Evolutionary conservation across 1,140 invertebrate genomes (phyloP), one percentile per base, ranked within the genome.

Genomic region (Eciton burchellii): DNA sequence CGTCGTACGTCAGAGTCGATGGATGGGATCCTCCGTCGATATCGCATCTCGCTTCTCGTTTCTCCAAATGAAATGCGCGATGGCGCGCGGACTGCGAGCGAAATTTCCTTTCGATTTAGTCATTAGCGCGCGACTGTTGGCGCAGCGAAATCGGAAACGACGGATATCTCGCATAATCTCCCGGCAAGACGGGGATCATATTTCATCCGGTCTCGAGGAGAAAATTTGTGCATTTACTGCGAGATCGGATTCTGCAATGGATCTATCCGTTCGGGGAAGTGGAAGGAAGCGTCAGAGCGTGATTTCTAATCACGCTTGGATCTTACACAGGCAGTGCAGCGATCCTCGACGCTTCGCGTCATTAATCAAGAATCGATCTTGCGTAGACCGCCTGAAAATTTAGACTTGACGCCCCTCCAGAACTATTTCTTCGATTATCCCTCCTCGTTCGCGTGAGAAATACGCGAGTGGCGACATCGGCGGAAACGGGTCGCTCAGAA

Each of bases 1-100:
- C 72, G 60, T 74, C 47, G 54, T 56, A 76, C 47, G 26, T 76
- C 73, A 76, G 73, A 65, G 59, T 59, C 73, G 52, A 79, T 79
- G 74, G 74, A 79, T 79, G 35, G 35, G 68, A 21, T 57, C 43
- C 52, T 59, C 41, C 62, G 47, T 66, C 79, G 63, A 82, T 82
- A 65, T 29, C 77, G 35, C 56, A 12, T 56, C 21, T 4, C 35
- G 35, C 35, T 35, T 63, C 68, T 60, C 77, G 70, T 77, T 85
- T 57, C 45, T 60, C 52, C 54, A 84, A 77, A 8, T 41, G 45
- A 2, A 52, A 63, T 5, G 26, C 72, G 41, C 43, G 21, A 63
- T 43, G 21, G 0, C 62, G 16, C 3, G 35, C 3, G 35, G 3
- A 43, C 24, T 12, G 29, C 43, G n/a, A 8, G 6, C 16, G 11